Evolutionary conservation across 2,888 invertebrate genomes (phyloP).

Genomic region (Schizotus pectinicornis): DNA sequence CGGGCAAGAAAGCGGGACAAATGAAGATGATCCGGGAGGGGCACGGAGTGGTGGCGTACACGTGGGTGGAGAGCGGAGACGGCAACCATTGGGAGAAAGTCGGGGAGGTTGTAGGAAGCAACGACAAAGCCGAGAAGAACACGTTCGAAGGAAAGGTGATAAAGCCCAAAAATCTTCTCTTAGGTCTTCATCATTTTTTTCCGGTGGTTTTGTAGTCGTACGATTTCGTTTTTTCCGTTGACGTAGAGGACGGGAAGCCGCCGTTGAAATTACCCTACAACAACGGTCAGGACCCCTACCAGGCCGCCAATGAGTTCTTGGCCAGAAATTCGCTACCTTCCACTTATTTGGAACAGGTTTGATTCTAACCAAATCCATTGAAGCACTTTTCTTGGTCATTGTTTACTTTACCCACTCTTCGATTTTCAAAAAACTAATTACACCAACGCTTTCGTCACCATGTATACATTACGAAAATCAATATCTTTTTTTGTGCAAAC

Average conservation of each 20-base stretch:
- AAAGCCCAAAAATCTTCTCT: too few relatives aligned
- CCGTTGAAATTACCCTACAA: constrained; percentile 92
- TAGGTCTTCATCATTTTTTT: too few relatives aligned
- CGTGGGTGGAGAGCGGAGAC: constrained; percentile 71
- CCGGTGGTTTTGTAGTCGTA: constrained; percentile 68
- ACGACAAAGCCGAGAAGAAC: constrained; percentile 73
- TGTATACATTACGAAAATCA: too few relatives aligned
- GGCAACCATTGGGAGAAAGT: constrained; percentile 76
- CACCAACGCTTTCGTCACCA: too few relatives aligned
- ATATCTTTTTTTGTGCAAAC: too few relatives aligned
- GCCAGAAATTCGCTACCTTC: constrained; percentile 84
- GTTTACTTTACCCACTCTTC: too few relatives aligned
- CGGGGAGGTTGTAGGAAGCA: constrained; percentile 87
- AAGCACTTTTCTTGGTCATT: too few relatives aligned
- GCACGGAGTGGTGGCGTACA: constrained; percentile 79
- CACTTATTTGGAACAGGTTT: constrained; percentile 78
- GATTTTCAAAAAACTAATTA: too few relatives aligned
- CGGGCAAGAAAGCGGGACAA: constrained; percentile 83
- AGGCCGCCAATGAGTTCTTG: constrained; percentile 88
- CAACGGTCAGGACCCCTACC: constrained; percentile 89
- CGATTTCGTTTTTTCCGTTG: constrained; percentile 96
- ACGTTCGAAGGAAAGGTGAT: constrained; percentile 80
- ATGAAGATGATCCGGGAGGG: constrained; percentile 83
- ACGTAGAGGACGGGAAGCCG: constrained; percentile 88
- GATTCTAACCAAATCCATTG: constrained; percentile 22